Base-by-base conservation (phyloP, 2,113 vertebrate genomes). In the Scatophagus argus region DNA sequence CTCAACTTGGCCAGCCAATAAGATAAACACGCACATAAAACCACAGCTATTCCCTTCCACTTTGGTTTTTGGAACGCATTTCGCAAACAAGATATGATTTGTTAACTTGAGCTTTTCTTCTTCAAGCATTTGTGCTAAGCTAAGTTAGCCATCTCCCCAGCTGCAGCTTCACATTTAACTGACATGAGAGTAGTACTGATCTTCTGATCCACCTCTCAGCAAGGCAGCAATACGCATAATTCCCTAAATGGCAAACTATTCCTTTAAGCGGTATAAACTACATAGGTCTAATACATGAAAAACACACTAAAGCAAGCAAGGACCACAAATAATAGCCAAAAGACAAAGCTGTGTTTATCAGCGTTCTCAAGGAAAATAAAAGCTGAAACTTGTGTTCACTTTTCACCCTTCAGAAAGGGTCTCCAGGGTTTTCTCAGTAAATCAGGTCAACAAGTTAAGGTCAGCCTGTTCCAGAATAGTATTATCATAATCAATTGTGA, bases 401-500 rank as follows among this genome's bases (percentile, higher is more conserved):
- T 52, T 34, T 21, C 34, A 43, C 44, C 23, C 17, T 38, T 8
- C 14, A 23, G 23, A 65, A 34, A 36, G 19, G 8, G 8, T 76
- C 74, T 72, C 52, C 25, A 10, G 43, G 41, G 44, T 69, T 77
- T 51, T 72, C 55, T 31, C 51, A 52, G 31, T 13, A 29, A 80
- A 76, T 55, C 60, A 81, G 82, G 72, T 71, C 70, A 56, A 56
- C n/a, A 47, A 73, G 56, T 39, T 36, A 60, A 85, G 62, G 84
- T 79, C 63, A 71, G 55, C 8, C 3, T 51, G 87, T 56, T 82
- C 81, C 43, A 8, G n/a, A 82, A 63, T 19, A 64, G 39, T 55
- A 55, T 87, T 43, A 78, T 38, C 55, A 46, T 69, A 70, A 87
- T 81, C 79, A 74, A 65, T 76, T 73, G 9, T 31, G 74, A 84